Evolutionary conservation across 1,140 invertebrate genomes (phyloP).

Genomic region (Colletes latitarsis): DNA sequence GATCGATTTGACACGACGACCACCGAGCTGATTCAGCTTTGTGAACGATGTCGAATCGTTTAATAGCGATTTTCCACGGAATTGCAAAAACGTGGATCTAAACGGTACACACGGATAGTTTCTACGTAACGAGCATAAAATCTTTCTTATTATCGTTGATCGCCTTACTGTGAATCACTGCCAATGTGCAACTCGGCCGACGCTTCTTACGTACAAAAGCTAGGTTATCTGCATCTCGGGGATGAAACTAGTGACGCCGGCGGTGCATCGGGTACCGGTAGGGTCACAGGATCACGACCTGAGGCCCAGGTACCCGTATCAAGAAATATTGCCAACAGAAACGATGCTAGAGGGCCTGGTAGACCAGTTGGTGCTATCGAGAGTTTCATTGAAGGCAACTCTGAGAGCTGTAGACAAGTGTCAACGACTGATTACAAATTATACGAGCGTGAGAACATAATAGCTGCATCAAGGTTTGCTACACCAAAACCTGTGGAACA

Average conservation of each 20-base stretch:
- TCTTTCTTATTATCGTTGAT: conserved; percentile 17
- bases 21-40: conserved; percentile 20
- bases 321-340: conserved; percentile 54
- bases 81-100: background rate
- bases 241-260: conserved; percentile 70
- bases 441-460: conserved; percentile 85
- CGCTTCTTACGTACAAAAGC: conserved; percentile 78
- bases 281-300: conserved; percentile 71
- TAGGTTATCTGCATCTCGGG: conserved; percentile 76
- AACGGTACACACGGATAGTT: background rate
- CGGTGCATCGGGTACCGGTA: conserved; percentile 41
- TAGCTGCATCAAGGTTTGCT: conserved; percentile 88
- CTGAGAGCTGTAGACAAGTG: conserved; percentile 52
- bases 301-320: conserved; percentile 77
- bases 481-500: conserved; percentile 87
- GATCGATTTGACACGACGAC: conserved; percentile 46
- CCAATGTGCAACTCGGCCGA: conserved; percentile 80
- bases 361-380: conserved; percentile 80
- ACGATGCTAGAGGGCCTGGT: conserved; percentile 52
- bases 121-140: background rate
- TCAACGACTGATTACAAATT: conserved; percentile 82
- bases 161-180: conserved; percentile 51
- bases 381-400: conserved; percentile 80
- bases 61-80: background rate
- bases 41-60: conserved; percentile 35